phyloP scores from a whole-genome alignment of 2,113 vertebrate genomes.

The Sorex araneus region DNA sequence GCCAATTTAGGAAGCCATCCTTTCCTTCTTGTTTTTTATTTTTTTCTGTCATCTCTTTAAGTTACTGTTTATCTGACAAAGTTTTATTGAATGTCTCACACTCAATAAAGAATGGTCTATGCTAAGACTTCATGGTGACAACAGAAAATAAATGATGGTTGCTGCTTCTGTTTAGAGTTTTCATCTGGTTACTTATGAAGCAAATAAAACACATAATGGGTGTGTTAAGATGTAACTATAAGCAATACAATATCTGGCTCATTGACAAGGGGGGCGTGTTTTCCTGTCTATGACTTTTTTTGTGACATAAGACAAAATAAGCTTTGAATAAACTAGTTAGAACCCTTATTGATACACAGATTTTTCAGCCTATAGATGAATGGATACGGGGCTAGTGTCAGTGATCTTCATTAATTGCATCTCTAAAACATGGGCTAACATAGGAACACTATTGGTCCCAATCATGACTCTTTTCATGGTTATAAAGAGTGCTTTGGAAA shows the following conservation, averaged over 20 bases:
- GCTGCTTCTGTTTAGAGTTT: not conserved
- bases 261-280: not conserved
- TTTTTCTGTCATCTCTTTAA: constrained; percentile 49
- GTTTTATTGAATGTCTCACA: not conserved
- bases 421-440: not conserved
- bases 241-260: not conserved
- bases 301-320: not conserved
- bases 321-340: not conserved
- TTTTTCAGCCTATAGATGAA: not conserved
- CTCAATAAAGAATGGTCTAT: not conserved
- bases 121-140: not conserved
- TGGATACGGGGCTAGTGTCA: not conserved
- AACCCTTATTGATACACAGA: not conserved
- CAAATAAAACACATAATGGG: not conserved
- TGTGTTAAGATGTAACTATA: not conserved
- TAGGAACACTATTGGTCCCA: not conserved
- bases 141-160: not conserved
- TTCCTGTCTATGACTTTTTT: not conserved
- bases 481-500: not conserved
- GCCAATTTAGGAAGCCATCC: not conserved
- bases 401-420: not conserved
- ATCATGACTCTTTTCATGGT: not conserved
- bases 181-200: not conserved
- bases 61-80: constrained; percentile 4
- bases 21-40: constrained; percentile 1